These are phyloP conservation scores for Syngnathus scovelli DNA, from an alignment of 2,113 vertebrate species.

Conservation along the genomic window DNA sequence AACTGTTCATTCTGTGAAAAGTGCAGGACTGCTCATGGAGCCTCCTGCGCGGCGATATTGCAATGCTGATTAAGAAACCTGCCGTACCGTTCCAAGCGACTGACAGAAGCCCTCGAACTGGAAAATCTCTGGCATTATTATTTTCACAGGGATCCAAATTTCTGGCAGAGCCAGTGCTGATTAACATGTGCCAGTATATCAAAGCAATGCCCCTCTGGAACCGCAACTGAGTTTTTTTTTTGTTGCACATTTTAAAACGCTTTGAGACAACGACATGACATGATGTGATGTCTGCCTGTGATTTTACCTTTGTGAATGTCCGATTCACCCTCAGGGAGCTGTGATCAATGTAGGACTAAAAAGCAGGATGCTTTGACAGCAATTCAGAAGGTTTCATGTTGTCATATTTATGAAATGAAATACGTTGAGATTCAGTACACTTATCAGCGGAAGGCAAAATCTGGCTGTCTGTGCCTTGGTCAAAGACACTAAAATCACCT, in stretches of 20 bases:
- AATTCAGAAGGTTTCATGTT: too few relatives aligned
- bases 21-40: neutral
- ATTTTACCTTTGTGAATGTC: neutral
- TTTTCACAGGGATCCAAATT: too few relatives aligned
- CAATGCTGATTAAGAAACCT: too few relatives aligned
- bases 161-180: neutral
- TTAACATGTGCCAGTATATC: neutral
- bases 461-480: too few relatives aligned
- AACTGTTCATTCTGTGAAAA: neutral
- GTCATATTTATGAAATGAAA: too few relatives aligned
- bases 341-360: too few relatives aligned
- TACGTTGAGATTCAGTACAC: too few relatives aligned
- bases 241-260: neutral
- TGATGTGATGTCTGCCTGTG: neutral
- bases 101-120: neutral
- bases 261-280: neutral
- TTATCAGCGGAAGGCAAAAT: too few relatives aligned
- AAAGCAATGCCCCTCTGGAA: neutral
- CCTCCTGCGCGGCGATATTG: neutral
- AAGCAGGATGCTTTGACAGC: too few relatives aligned
- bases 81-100: neutral
- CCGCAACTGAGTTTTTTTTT: neutral
- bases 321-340: neutral
- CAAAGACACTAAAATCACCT: too few relatives aligned
- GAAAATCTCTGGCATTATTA: too few relatives aligned